Base-by-base conservation (phyloP, 2,113 vertebrate species). In the Gambusia affinis region DNA sequence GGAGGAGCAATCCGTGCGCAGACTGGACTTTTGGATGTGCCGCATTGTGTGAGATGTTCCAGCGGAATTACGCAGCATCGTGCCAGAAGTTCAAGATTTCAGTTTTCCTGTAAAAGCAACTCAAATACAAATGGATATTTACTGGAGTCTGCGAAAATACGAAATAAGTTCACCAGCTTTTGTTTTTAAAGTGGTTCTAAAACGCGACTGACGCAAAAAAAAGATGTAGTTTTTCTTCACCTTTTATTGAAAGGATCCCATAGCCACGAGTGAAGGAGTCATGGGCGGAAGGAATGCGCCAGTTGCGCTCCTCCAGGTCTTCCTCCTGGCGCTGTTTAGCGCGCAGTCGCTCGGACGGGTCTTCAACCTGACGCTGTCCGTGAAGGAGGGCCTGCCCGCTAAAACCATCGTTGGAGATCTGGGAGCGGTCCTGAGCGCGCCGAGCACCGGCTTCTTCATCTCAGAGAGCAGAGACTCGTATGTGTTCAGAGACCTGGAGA, bases 381-480 rank as follows among this genome's bases (percentile, higher is more conserved):
- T 97, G 39, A 95, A 95, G 57, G 97, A 98, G 81, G 96, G 95
- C 1, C 87, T 97, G 15, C 96, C 96, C 3, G 92, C 95, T 0
- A 93, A 87, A 77, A 97, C 96, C 10, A 90, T 95, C n/a, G 96
- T 97, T 0, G 97, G 97, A 0, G 95, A 97, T 73, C 93, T 97
- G 67, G 92, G 94, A 8, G 95, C 95, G 0, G 95, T 89, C 12
- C 82, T 97, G 39, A 94, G 94, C 0, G 42, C 81, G 51, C 74
- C 87, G 14, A 76, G 74, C 24, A 94, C 92, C 0, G 97, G 97
- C 1, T 98, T 97, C 75, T 94, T 98, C 70, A 93, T 98, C 70
- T 98, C 97, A 0, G 97, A 98, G 79, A 95, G 95, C 72, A 93
- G 92, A 11, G 97, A 97, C 76, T 98, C 97, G 0, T 92, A 95